These are phyloP conservation scores for Limnephilus marmoratus DNA, from an alignment of 2,888 invertebrate species.

Conservation along the genomic window DNA sequence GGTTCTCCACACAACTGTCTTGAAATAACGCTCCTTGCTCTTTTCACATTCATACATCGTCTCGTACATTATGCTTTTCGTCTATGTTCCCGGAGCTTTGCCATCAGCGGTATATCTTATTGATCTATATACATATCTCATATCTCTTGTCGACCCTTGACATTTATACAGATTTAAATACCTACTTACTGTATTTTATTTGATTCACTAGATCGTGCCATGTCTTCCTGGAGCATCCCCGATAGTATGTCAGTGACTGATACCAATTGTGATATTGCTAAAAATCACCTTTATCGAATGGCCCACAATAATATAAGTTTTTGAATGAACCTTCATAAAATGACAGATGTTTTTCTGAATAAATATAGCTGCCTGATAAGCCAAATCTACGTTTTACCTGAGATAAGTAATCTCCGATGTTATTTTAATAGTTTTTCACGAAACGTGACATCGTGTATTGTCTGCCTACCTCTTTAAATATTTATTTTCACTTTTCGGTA, in stretches of 20 bases:
- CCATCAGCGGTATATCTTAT: no score
- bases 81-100: no score
- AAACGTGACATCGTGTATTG: not conserved
- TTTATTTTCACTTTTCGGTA: not conserved
- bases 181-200: not conserved
- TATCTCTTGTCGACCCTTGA: not conserved
- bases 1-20: no score
- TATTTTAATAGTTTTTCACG: not conserved
- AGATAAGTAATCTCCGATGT: not conserved
- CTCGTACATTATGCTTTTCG: no score
- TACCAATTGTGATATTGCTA: not conserved
- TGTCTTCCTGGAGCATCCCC: not conserved
- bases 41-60: no score
- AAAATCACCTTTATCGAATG: not conserved
- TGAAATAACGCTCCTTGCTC: no score
- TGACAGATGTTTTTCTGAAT: not conserved
- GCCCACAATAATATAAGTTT: not conserved
- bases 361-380: not conserved
- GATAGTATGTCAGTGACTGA: not conserved
- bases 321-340: not conserved
- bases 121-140: no score
- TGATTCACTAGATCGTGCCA: not conserved
- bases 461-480: not conserved
- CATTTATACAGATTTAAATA: not conserved
- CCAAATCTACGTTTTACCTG: not conserved